Evolutionary conservation across 2,888 invertebrate genomes (phyloP), one percentile per base, ranked within the genome.

Genomic region (Eilema depressum): DNA sequence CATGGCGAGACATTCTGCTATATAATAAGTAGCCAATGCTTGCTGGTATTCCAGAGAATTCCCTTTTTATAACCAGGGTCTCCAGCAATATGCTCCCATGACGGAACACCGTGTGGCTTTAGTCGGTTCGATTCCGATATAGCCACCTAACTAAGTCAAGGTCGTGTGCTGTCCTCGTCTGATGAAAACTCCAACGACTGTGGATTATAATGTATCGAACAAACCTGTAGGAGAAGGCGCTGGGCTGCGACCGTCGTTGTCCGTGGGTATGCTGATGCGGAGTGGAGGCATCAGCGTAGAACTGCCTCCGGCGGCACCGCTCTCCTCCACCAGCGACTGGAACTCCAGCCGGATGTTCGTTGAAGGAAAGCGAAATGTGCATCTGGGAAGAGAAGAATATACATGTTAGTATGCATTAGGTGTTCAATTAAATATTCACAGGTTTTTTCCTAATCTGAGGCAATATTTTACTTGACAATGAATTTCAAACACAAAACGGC

Each of bases 331-430:
- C 90, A 99, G 96, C 71, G 98, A 99, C 95, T 98, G 98, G 95
- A 99, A 99, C 91, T 97, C 97, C 88, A 99, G 97, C 83, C 98
- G 97, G 91, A 99, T 99, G 92, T 98, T 99, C 90, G 99, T 99
- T 92, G 99, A 99, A 75, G 99, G 99, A 96, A 99, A 99, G 85
- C 99, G 97, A 88, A 99, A 97, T 80, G 98, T 98, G 96, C 99
- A 99, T 94, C 99, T 99, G 96, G 23, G 96, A 79, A 65, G 26
- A 26, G 33, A 59, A 17, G 10, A 20, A 57, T 0, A 20, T 60
- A 26, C 14, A n/a, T 28, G 56, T 12, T 65, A 26, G 47, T 26
- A 10, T 25, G 3, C 4, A 25, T n/a, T 20, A 53, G 28, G 20
- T 47, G 7, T 20, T 20, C 47, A 17, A 17, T 41, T 17, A 41